These are phyloP conservation scores for Callyntrura guangdongensis DNA, from an alignment of 2,888 invertebrate genomes.

Conservation along the genomic window DNA sequence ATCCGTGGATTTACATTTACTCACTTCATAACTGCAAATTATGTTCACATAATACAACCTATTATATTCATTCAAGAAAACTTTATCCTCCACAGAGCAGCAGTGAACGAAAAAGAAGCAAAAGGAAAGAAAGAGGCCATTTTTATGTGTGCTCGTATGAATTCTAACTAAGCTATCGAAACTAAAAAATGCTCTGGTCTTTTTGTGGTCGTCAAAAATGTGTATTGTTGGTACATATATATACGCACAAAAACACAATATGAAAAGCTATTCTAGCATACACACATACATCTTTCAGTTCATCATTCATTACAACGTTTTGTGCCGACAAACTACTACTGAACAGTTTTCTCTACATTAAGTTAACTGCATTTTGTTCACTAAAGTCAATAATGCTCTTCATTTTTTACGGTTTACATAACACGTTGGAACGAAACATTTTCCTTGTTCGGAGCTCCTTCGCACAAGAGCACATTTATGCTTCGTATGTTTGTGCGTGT, in stretches of 20 bases:
- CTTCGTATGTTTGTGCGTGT: not conserved
- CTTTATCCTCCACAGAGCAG: not conserved
- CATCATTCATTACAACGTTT: slow-evolving; percentile 32
- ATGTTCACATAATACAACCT: too few species aligned
- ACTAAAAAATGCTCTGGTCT: slow-evolving; percentile 24
- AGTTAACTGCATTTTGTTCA: slow-evolving; percentile 32
- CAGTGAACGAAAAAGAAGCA: not conserved
- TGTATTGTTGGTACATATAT: not conserved
- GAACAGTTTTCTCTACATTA: slow-evolving; percentile 47
- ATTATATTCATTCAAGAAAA: slow-evolving; percentile 42
- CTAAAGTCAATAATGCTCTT: slow-evolving; percentile 65
- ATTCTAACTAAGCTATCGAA: slow-evolving; percentile 23
- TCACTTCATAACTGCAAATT: not conserved
- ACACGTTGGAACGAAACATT: slow-evolving; percentile 7
- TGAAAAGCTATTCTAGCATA: not conserved
- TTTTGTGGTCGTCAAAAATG: slow-evolving; percentile 16
- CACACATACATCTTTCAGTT: not conserved
- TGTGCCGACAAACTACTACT: slow-evolving; percentile 57
- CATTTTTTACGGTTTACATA: slow-evolving; percentile 55
- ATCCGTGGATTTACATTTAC: not conserved
- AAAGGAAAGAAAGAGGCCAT: slow-evolving; percentile 40
- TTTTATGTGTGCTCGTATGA: slow-evolving; percentile 1
- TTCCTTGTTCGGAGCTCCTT: not conserved
- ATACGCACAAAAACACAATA: not conserved
- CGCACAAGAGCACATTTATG: not conserved